Evolutionary conservation across 2,888 invertebrate species (phyloP), one percentile per base, ranked within the genome.

Genomic region (Acanthosoma haemorrhoidale): DNA sequence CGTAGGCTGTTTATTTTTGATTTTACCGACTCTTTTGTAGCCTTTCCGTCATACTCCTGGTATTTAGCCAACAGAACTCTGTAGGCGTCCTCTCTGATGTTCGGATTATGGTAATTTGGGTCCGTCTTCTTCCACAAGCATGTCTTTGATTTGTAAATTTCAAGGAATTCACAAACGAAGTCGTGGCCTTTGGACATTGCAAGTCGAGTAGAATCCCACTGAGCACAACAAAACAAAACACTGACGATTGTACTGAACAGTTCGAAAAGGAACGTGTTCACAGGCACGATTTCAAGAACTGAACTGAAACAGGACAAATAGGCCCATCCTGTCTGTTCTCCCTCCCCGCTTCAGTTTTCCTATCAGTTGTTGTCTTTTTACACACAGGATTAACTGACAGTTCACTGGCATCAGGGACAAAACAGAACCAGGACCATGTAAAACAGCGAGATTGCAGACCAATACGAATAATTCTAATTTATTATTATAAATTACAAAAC

Each of bases 291-390:
- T 63, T 63, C 21, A 36, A 63, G 38, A 63, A 63, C 38, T 63
- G 63, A 38, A 63, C 32, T 63, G 31, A 63, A 63, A 38, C 63
- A n/a, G n/a, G 16, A 61, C 16, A 61, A 36, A 4, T 63, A 9
- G 1, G 25, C n/a, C 36, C 36, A 61, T 66, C 39, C 43, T 41
- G 38, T 66, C 21, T 21, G 13, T 66, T n/a, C n/a, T n/a, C n/a
- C n/a, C n/a, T n/a, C n/a, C n/a, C n/a, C n/a, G n/a, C n/a, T 43
- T 67, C n/a, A 38, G 38, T n/a, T 4, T n/a, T 15, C 13, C 3
- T 38, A n/a, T 38, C n/a, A 3, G 38, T 38, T 38, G n/a, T 38
- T 9, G 13, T 13, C 11, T 36, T 4, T 13, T 36, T 36, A 36
- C 11, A 13, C 13, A 13, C 36, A 13, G 8, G 3, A 36, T 36